Percentiles rank a stretch among this genome's conserved stretches.
phyloP scores from a whole-genome alignment of 2,797 vertebrate species.

The Alcedo quadribrachys region DNA sequence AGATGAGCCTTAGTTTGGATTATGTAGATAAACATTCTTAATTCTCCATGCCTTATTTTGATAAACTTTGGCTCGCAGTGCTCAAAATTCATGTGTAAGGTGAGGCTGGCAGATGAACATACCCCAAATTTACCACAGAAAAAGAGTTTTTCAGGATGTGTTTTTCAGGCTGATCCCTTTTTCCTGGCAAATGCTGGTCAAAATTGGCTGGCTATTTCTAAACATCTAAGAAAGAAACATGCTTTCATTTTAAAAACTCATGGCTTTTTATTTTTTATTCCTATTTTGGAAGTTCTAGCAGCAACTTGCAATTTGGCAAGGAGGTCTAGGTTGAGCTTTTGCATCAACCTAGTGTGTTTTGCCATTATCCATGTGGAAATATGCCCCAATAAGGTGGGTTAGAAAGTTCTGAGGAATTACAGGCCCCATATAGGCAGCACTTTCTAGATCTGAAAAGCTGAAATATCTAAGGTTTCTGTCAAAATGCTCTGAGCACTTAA shows the following conservation, averaged over 20 bases:
- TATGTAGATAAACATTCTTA: background rate
- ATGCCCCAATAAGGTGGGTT: background rate
- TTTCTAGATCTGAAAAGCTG: background rate
- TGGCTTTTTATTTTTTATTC: background rate
- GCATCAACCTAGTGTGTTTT: background rate
- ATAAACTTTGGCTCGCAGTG: background rate
- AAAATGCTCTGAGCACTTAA: background rate
- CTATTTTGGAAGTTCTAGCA: background rate
- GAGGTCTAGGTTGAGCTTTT: background rate
- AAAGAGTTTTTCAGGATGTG: background rate
- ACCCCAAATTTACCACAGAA: background rate
- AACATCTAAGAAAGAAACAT: background rate
- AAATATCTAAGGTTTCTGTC: background rate
- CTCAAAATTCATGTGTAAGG: background rate
- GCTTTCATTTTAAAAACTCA: background rate
- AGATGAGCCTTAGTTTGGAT: background rate
- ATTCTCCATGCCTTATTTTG: background rate
- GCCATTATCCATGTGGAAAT: background rate
- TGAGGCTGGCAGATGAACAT: background rate
- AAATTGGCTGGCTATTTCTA: background rate
- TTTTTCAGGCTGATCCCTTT: background rate
- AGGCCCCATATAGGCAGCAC: background rate
- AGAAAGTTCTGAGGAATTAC: background rate
- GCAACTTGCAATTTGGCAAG: constrained; percentile 12
- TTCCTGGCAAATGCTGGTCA: constrained; percentile 6